Evolutionary conservation across 2,888 invertebrate species (phyloP).

Genomic region (Psylliodes chrysocephalus): DNA sequence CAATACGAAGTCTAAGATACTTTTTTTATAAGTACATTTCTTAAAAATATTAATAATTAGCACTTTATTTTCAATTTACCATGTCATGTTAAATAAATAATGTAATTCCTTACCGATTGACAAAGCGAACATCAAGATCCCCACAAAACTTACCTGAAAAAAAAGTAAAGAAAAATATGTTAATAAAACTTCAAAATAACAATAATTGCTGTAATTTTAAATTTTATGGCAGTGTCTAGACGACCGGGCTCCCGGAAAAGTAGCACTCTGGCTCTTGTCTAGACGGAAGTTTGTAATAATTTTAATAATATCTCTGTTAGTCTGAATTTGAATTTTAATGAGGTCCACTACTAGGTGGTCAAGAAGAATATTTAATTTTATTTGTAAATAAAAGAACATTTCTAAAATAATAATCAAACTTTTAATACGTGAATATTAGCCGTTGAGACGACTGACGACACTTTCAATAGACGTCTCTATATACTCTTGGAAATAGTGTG

Average conservation of each 20-base stretch:
- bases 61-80: too few species aligned
- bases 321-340: conserved; percentile 7
- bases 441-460: too few species aligned
- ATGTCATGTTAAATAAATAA: too few species aligned
- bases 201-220: conserved; percentile 9
- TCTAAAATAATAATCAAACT: too few species aligned
- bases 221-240: conserved; percentile 27
- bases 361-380: not conserved
- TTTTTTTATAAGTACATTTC: too few species aligned
- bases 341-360: conserved; percentile 1
- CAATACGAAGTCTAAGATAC: too few species aligned
- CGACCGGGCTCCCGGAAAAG: conserved; percentile 15
- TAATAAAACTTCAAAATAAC: conserved; percentile 8
- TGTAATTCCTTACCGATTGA: not conserved
- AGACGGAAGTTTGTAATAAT: conserved; percentile 19
- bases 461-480: too few species aligned
- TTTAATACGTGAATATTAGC: too few species aligned
- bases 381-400: too few species aligned
- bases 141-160: conserved; percentile 14
- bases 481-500: too few species aligned
- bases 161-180: conserved; percentile 12
- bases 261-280: conserved; percentile 4
- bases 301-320: conserved; percentile 8
- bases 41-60: too few species aligned
- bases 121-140: not conserved